Percentiles rank a stretch among this genome's conserved stretches.
Evolutionary conservation across 1,140 invertebrate species (phyloP).

Genomic region (Drosophila asahinai): DNA sequence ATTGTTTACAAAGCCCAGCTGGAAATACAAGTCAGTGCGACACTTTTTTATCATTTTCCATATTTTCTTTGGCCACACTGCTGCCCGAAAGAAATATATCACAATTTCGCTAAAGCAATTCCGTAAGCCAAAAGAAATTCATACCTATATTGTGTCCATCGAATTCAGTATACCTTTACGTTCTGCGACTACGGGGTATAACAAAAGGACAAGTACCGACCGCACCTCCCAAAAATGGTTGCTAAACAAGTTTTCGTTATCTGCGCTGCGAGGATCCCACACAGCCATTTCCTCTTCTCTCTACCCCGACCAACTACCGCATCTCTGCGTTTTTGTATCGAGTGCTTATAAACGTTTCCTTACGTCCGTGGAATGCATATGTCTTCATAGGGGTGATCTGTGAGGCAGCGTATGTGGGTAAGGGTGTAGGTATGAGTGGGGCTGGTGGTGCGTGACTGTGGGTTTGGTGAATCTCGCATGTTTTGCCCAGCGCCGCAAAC

Average conservation of each 20-base stretch:
- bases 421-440: not conserved
- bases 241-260: conserved; percentile 79
- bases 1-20: no score
- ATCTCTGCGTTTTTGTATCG: conserved; percentile 70
- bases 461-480: conserved; percentile 52
- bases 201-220: conserved; percentile 49
- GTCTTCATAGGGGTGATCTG: conserved; percentile 25
- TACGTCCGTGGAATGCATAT: conserved; percentile 35
- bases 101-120: no score
- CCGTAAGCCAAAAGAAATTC: no score
- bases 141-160: no score
- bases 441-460: conserved; percentile 18
- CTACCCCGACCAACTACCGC: conserved; percentile 4
- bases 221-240: conserved; percentile 67
- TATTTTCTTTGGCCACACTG: no score
- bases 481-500: conserved; percentile 61
- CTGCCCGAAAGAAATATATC: no score
- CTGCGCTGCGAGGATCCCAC: conserved; percentile 31
- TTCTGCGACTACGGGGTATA: not conserved
- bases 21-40: no score
- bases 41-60: no score
- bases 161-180: not conserved
- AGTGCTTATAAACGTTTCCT: conserved; percentile 73
- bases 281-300: not conserved
- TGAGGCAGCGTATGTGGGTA: conserved; percentile 4